Evolutionary conservation across 2,888 invertebrate genomes (phyloP).

Genomic region (Hoplodrina ambigua): DNA sequence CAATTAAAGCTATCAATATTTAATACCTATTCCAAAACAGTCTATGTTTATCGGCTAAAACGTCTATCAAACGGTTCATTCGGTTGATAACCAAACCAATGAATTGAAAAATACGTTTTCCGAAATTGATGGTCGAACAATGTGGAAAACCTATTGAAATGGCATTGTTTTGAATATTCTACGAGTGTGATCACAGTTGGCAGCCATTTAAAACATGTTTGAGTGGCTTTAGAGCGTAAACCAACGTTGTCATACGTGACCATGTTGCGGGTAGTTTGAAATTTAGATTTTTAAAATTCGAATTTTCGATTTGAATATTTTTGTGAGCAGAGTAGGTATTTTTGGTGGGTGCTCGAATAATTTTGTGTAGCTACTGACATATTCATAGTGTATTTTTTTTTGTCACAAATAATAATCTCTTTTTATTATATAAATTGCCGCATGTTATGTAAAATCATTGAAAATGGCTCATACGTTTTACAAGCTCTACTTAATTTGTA

Average conservation of each 20-base stretch:
- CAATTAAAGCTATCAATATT: background rate
- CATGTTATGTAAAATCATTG: too few species aligned
- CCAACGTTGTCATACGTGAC: conserved; percentile 43
- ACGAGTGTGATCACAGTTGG: conserved; percentile 30
- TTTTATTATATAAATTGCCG: too few species aligned
- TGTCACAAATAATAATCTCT: too few species aligned
- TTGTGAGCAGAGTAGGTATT: conserved; percentile 11
- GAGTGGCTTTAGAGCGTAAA: conserved; percentile 53
- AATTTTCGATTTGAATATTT: conserved; percentile 40
- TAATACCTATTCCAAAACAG: background rate
- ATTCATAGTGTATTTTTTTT: too few species aligned
- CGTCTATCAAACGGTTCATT: conserved; percentile 19
- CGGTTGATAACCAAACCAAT: conserved; percentile 43
- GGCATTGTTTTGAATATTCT: conserved; percentile 49
- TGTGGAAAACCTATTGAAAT: conserved; percentile 33
- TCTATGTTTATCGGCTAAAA: conserved; percentile 23
- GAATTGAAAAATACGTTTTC: conserved; percentile 48
- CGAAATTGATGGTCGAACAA: conserved; percentile 21
- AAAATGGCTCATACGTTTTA: background rate
- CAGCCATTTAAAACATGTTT: conserved; percentile 58
- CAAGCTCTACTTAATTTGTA: background rate
- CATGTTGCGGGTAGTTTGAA: conserved; percentile 17
- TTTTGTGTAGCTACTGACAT: background rate
- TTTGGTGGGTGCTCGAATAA: background rate
- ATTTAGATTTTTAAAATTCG: conserved; percentile 23